Evolutionary conservation across 1,140 invertebrate genomes (phyloP).

Genomic region (Aphidius ervi): DNA sequence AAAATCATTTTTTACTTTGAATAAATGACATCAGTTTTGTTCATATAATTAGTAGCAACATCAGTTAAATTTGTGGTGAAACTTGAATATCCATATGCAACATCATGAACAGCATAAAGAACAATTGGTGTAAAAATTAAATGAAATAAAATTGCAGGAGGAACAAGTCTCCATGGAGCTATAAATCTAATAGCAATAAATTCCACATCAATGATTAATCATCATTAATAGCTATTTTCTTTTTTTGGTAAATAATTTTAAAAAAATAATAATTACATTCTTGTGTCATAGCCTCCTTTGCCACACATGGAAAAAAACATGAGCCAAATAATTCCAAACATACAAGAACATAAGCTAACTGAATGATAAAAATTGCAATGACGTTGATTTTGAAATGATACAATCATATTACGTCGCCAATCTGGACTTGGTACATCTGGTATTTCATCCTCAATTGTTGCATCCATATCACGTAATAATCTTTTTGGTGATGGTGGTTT

Average conservation of each 20-base stretch:
- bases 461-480: slow-evolving; percentile 1
- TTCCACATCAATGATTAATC: neutral
- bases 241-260: slow-evolving; percentile 1
- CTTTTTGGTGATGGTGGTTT: slow-evolving; percentile 1
- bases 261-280: slow-evolving; percentile 26
- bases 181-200: slow-evolving; percentile 24
- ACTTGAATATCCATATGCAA: slow-evolving; percentile 22
- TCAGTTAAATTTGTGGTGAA: slow-evolving; percentile 25
- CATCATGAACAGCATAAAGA: slow-evolving; percentile 3
- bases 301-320: slow-evolving; percentile 33
- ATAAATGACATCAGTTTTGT: slow-evolving; percentile 11
- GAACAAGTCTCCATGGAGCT: slow-evolving; percentile 34
- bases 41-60: slow-evolving; percentile 10
- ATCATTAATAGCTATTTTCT: slow-evolving; percentile 1
- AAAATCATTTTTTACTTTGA: slow-evolving; percentile 2
- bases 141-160: slow-evolving; percentile 31
- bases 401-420: slow-evolving; percentile 28
- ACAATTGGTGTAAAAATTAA: slow-evolving; percentile 26
- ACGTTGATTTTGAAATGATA: slow-evolving; percentile 17
- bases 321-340: slow-evolving; percentile 31
- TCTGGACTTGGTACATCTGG: slow-evolving; percentile 16
- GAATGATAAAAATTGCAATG: slow-evolving; percentile 31
- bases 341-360: slow-evolving; percentile 30
- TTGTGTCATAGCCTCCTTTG: slow-evolving; percentile 30
- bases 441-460: slow-evolving; percentile 3